phyloP scores from a whole-genome alignment of 1,140 invertebrate genomes.

The Drosophila gunungcola region DNA sequence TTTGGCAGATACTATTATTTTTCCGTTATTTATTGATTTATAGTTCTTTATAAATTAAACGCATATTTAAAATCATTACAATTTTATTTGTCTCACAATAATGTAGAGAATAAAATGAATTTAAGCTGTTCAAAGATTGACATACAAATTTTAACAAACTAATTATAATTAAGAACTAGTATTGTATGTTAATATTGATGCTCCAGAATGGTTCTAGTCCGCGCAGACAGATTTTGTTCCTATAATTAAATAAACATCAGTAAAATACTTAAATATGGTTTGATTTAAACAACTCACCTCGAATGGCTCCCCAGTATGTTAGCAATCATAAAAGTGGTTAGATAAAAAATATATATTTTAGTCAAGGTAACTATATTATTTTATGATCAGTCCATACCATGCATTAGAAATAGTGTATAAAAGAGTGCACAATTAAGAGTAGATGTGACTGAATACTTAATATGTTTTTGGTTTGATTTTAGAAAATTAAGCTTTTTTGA shows the following conservation, averaged over 20 bases:
- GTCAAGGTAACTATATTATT: not conserved
- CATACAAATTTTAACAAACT: no score
- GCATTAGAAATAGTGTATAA: conserved; percentile 24
- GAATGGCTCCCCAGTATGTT: not conserved
- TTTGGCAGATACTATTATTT: no score
- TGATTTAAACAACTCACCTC: not conserved
- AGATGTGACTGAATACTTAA: conserved; percentile 9
- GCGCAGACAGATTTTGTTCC: not conserved
- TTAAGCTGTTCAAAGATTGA: not conserved
- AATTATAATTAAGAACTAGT: no score
- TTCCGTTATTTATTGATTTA: no score
- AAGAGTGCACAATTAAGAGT: conserved; percentile 8
- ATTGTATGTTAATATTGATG: not conserved
- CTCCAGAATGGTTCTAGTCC: not conserved
- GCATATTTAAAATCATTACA: not conserved
- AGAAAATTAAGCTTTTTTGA: conserved; percentile 10
- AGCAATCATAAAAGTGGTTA: not conserved
- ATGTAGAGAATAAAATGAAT: not conserved
- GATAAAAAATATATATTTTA: conserved; percentile 7
- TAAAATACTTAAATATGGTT: not conserved
- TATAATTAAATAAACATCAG: not conserved
- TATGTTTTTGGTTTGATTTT: conserved; percentile 10
- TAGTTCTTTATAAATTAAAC: not conserved
- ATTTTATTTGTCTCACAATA: not conserved
- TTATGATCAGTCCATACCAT: conserved; percentile 1